Evolutionary conservation across 2,888 invertebrate species (phyloP).

Genomic region (Cyaniris semiargus): DNA sequence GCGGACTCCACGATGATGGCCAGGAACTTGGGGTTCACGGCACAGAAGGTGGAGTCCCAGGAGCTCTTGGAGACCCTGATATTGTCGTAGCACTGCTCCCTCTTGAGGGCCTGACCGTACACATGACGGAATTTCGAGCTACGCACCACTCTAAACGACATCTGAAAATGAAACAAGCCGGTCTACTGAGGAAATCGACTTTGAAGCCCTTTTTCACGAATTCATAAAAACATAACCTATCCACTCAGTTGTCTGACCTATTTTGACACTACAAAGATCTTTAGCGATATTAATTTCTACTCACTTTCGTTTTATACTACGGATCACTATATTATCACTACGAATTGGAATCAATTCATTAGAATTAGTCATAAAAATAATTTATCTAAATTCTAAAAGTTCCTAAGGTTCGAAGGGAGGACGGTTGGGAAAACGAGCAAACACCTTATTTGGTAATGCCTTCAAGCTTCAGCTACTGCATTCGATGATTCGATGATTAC

Average conservation of each 20-base stretch:
- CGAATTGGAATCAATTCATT: slow-evolving; percentile 75
- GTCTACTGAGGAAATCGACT: slow-evolving; percentile 62
- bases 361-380: slow-evolving; percentile 71
- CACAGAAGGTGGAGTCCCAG: slow-evolving; percentile 99
- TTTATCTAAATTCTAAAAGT: slow-evolving; percentile 73
- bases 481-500: slow-evolving; percentile 58
- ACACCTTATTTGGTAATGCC: slow-evolving; percentile 86
- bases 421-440: slow-evolving; percentile 83
- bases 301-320: slow-evolving; percentile 69
- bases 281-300: slow-evolving; percentile 53
- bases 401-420: slow-evolving; percentile 79
- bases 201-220: slow-evolving; percentile 59
- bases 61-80: slow-evolving; percentile 98
- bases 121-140: slow-evolving; percentile 99
- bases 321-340: slow-evolving; percentile 66
- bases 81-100: slow-evolving; percentile 99
- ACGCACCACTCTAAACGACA: slow-evolving; percentile 98
- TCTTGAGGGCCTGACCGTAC: slow-evolving; percentile 92
- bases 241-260: slow-evolving; percentile 67
- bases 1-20: slow-evolving; percentile 98
- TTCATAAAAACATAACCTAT: slow-evolving; percentile 75
- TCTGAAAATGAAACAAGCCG: slow-evolving; percentile 79
- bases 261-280: slow-evolving; percentile 67
- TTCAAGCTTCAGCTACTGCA: slow-evolving; percentile 77
- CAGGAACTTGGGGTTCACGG: slow-evolving; percentile 98